Evolutionary conservation across 2,797 vertebrate genomes (phyloP), one percentile per base, ranked within the genome.

Genomic region (Coendou prehensilis): DNA sequence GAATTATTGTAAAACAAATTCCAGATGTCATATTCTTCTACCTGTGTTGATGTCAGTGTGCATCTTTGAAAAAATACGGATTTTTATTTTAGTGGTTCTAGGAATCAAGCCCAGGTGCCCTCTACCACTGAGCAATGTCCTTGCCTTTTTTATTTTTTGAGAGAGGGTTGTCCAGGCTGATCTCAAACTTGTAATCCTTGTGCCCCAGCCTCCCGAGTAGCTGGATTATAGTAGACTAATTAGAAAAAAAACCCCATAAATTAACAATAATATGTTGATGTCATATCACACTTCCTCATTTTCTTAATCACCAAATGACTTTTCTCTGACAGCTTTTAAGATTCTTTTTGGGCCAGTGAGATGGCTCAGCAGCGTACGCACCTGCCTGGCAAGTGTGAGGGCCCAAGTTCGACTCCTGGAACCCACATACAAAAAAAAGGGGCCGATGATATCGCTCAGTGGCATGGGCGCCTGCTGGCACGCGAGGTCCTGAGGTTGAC

Each of bases 1-100:
- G 7, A 93, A 87, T 91, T 90, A 83, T 73, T 61, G n/a, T 57
- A 76, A 56, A 87, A 82, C 45, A 81, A 67, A 82, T 47, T 14
- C 23, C 47, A 63, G 23, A 82, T 61, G 14, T 82, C 69, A 56
- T 92, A 9, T 67, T 28, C 7, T 87, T 84, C 76, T 75, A 37
- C 9, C 13, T 91, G 33, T 87, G 9, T 5, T 20, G 56, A 47
- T 86, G 17, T 79, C 47, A 83, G n/a, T 84, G 28, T 87, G 67
- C 14, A 28, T 80, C 45, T 89, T 83, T 69, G 18, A 92, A 87
- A 91, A 84, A 71, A n/a, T 79, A 28, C 0, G 18, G 17, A 71
- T 79, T 37, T 69, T 63, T 82, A 45, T 45, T 75, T 59, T 61
- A 76, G 23, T 76, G 73, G 13, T 45, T 73, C 37, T 23, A 76